These are phyloP conservation scores for Agonum fuliginosum DNA, from an alignment of 2,888 invertebrate species.

Conservation along the genomic window DNA sequence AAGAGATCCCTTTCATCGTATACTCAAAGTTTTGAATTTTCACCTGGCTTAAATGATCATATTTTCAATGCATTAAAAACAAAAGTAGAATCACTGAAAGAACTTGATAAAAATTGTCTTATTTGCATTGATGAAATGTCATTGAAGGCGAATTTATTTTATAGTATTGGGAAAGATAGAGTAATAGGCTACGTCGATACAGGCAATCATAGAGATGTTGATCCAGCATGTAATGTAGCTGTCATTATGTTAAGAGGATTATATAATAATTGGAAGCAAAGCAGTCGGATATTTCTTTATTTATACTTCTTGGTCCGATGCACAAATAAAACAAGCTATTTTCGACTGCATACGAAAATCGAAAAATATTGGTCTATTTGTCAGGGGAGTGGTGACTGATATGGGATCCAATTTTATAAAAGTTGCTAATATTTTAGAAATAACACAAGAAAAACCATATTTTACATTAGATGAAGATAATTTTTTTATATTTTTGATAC, in stretches of 20 bases:
- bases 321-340: neutral
- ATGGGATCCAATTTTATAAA: constrained; percentile 57
- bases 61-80: neutral
- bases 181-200: neutral
- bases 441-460: constrained; percentile 47
- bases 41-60: neutral
- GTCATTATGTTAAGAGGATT: constrained; percentile 7
- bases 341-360: constrained; percentile 20
- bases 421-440: constrained; percentile 37
- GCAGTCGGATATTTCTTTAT: constrained; percentile 10
- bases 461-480: constrained; percentile 49
- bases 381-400: constrained; percentile 48
- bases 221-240: constrained; percentile 9
- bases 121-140: constrained; percentile 24
- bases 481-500: constrained; percentile 59
- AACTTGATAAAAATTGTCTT: neutral
- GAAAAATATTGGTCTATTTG: constrained; percentile 34
- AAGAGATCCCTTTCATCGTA: neutral
- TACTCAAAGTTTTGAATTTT: neutral
- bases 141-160: constrained; percentile 28
- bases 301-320: neutral
- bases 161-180: constrained; percentile 4
- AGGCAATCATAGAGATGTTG: neutral
- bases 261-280: constrained; percentile 13
- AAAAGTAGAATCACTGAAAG: neutral